Evolutionary conservation across 1,140 invertebrate genomes (phyloP).

Genomic region (Drepana arcuata): DNA sequence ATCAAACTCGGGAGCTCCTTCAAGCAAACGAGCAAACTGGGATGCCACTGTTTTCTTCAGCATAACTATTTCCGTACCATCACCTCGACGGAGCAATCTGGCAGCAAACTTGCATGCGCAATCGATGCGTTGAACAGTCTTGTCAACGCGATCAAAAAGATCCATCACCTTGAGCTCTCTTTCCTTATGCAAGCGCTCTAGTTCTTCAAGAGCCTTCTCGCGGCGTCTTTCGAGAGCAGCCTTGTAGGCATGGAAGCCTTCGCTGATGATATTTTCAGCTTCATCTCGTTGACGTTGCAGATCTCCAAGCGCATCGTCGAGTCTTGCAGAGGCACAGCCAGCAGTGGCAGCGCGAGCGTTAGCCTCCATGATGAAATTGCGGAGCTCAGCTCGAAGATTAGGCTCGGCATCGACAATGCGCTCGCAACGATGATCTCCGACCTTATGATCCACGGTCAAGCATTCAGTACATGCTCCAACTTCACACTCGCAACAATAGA

Average conservation of each 20-base stretch:
- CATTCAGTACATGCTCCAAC: conserved; percentile 89
- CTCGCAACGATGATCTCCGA: conserved; percentile 85
- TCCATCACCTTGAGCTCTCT: conserved; percentile 92
- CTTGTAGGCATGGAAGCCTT: conserved; percentile 89
- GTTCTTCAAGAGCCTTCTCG: conserved; percentile 82
- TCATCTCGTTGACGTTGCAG: conserved; percentile 88
- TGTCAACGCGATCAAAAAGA: conserved; percentile 84
- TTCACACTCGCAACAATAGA: conserved; percentile 87
- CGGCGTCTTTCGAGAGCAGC: conserved; percentile 84
- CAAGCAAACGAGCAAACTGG: conserved; percentile 84
- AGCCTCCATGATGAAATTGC: conserved; percentile 80
- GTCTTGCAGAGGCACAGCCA: conserved; percentile 79
- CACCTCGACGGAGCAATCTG: conserved; percentile 84
- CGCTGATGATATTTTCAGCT: conserved; percentile 87
- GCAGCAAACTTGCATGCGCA: conserved; percentile 88
- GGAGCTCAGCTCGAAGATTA: conserved; percentile 82
- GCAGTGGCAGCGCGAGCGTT: conserved; percentile 82
- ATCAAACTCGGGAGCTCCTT: conserved; percentile 85
- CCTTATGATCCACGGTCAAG: conserved; percentile 83
- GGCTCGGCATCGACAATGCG: conserved; percentile 82
- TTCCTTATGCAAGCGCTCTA: conserved; percentile 86
- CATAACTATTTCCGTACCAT: conserved; percentile 86
- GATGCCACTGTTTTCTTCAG: conserved; percentile 83
- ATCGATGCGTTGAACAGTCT: conserved; percentile 85
- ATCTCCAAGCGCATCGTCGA: conserved; percentile 87